Conservation (phyloP, 1,140 invertebrate species). For the Lineus longissimus region DNA sequence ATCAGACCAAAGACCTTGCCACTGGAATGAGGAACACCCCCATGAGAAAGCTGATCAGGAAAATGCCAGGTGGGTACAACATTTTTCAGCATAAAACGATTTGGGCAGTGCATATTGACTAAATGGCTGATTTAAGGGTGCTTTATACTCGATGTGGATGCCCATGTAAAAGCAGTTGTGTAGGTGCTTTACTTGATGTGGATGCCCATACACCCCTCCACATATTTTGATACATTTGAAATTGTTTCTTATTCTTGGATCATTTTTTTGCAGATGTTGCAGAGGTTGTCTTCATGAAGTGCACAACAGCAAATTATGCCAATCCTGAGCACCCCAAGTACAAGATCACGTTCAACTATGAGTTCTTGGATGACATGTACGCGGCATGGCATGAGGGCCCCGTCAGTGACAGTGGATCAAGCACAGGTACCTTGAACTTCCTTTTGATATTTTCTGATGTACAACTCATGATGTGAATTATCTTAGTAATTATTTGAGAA, state of each 20-base stretch:
- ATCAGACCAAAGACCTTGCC: conserved; percentile 40
- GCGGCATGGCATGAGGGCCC: conserved; percentile 34
- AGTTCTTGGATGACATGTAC: conserved; percentile 59
- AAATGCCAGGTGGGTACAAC: conserved; percentile 52
- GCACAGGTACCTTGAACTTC: not conserved
- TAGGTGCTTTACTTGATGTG: no score
- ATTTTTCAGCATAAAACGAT: no score
- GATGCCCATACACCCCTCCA: no score
- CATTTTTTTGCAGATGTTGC: conserved; percentile 52
- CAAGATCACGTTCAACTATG: conserved; percentile 55
- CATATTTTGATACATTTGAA: no score
- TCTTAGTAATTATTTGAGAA: not conserved
- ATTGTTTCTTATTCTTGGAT: not conserved
- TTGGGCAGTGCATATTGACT: no score
- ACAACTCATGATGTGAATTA: no score
- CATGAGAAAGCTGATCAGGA: conserved; percentile 56
- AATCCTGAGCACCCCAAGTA: conserved; percentile 47
- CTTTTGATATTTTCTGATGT: not conserved
- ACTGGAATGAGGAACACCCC: conserved; percentile 52
- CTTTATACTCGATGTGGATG: no score
- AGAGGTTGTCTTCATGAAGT: conserved; percentile 54
- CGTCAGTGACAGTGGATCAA: conserved; percentile 33
- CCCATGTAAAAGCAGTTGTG: no score
- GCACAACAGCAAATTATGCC: conserved; percentile 50
- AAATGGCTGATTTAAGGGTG: no score